Conservation (phyloP, 1,140 invertebrate species). For the Pseudomyrmex sp. region DNA sequence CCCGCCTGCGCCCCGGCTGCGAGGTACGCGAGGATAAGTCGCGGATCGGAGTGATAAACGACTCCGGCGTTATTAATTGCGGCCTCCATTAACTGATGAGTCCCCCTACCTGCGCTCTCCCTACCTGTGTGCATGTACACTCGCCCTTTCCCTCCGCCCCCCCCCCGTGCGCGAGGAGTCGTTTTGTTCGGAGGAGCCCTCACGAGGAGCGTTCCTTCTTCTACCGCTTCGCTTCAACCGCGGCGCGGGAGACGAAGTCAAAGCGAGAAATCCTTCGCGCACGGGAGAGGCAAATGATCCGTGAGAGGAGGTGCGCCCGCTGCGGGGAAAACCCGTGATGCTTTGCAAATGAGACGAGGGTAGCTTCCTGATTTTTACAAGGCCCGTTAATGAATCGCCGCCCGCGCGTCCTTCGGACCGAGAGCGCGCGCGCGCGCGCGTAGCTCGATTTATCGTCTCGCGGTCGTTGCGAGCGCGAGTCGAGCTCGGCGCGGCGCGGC, state of each 20-base stretch:
- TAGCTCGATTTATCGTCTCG: constrained; percentile 39
- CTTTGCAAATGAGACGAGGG: constrained; percentile 72
- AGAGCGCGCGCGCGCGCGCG: neutral
- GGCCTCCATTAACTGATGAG: constrained; percentile 79
- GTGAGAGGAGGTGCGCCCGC: constrained; percentile 14
- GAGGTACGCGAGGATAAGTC: constrained; percentile 74
- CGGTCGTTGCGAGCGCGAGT: constrained; percentile 30
- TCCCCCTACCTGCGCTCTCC: constrained; percentile 61
- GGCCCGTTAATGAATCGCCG: constrained; percentile 69
- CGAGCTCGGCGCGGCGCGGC: neutral
- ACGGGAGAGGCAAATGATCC: constrained; percentile 67
- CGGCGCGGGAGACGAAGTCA: constrained; percentile 45
- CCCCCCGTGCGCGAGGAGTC: neutral
- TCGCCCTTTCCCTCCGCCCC: neutral
- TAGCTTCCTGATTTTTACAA: constrained; percentile 70
- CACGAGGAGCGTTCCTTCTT: constrained; percentile 26
- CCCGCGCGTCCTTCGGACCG: constrained; percentile 54
- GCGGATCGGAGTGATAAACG: constrained; percentile 80
- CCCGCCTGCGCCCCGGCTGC: constrained; percentile 59
- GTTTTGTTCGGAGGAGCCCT: constrained; percentile 4
- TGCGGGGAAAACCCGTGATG: constrained; percentile 52
- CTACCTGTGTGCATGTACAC: constrained; percentile 10
- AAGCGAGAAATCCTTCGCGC: constrained; percentile 61
- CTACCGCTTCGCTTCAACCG: neutral
- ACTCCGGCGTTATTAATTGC: constrained; percentile 80